These are phyloP conservation scores for Caenorhabditis sinica DNA, from an alignment of 2,888 invertebrate species.

Conservation along the genomic window DNA sequence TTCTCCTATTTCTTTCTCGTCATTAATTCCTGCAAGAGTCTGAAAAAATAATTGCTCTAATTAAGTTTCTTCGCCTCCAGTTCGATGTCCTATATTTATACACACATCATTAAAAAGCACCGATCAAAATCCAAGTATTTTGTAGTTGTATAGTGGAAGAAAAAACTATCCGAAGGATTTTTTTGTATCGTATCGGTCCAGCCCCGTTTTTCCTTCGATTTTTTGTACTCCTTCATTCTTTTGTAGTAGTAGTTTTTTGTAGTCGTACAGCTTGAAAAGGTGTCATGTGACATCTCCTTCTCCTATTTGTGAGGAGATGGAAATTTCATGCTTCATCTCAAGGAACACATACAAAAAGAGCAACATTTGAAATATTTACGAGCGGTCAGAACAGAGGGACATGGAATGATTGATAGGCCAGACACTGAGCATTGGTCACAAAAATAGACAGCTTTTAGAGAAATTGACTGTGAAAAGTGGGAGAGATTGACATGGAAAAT, in stretches of 20 bases:
- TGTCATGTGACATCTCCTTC: constrained; percentile 34
- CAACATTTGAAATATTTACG: neutral
- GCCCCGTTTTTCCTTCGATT: too few species aligned
- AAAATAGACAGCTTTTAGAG: constrained; percentile 5
- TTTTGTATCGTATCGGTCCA: neutral
- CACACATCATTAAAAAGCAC: too few species aligned
- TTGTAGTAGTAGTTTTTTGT: neutral
- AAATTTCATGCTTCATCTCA: neutral
- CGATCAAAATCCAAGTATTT: neutral
- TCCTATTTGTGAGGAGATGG: neutral
- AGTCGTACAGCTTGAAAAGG: constrained; percentile 17
- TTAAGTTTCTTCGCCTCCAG: too few species aligned
- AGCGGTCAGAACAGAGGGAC: neutral
- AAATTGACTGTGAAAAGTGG: neutral
- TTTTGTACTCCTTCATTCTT: neutral
- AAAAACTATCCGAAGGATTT: neutral
- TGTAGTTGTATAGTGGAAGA: constrained; percentile 7
- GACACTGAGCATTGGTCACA: neutral
- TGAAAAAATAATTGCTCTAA: too few species aligned
- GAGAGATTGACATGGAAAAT: constrained; percentile 11
- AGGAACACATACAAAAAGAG: neutral
- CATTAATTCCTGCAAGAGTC: too few species aligned
- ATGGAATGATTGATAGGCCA: too few species aligned
- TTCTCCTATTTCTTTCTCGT: too few species aligned
- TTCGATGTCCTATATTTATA: too few species aligned